Conservation (phyloP, 2,113 vertebrate species). For the Nesoenas mayeri region DNA sequence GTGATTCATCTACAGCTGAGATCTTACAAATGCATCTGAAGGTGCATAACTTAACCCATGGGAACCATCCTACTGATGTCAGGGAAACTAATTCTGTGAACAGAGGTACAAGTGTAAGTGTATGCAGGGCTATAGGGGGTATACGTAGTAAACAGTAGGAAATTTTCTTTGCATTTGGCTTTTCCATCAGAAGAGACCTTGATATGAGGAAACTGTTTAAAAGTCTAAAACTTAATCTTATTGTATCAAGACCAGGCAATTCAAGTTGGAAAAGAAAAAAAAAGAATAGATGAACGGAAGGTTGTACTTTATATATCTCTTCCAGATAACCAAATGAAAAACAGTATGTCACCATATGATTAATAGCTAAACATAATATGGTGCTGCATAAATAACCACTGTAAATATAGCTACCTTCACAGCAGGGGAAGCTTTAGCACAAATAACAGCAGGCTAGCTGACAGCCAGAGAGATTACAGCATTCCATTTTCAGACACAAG, state of each 20-base stretch:
- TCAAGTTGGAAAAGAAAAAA: background rate
- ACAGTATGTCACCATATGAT: background rate
- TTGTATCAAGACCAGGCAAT: background rate
- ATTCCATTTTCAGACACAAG: constrained; percentile 19
- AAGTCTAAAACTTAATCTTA: background rate
- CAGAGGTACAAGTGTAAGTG: background rate
- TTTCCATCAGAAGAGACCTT: background rate
- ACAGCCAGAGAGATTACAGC: constrained; percentile 29
- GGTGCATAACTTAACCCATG: background rate
- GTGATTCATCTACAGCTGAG: background rate
- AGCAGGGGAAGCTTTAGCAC: constrained; percentile 27
- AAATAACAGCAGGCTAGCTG: constrained; percentile 30
- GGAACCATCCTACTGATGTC: background rate
- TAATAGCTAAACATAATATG: constrained; percentile 29
- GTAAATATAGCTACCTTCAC: constrained; percentile 54
- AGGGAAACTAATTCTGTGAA: background rate
- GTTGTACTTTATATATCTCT: background rate
- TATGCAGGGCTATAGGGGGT: background rate
- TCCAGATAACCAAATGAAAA: constrained; percentile 1
- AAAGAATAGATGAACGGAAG: background rate
- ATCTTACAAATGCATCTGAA: background rate
- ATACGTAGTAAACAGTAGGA: fast-evolving
- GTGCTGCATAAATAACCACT: constrained; percentile 29
- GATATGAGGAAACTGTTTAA: background rate
- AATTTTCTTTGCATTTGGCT: background rate